These are phyloP conservation scores for Odontocerum albicorne DNA, from an alignment of 2,888 invertebrate genomes.

Conservation along the genomic window DNA sequence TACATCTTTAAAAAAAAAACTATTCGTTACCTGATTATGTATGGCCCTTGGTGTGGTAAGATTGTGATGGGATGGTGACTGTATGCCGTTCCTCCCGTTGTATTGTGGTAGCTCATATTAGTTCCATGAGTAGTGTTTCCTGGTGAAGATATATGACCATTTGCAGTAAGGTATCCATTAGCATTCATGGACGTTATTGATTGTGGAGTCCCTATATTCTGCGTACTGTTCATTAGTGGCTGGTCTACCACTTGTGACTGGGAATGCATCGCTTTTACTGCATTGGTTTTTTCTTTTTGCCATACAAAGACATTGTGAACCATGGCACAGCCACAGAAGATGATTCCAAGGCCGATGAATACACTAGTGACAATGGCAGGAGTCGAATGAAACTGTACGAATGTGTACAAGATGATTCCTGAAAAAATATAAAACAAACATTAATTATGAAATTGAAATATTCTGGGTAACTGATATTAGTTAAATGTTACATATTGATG, in stretches of 20 bases:
- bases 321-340: constrained; percentile 92
- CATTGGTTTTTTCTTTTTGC: constrained; percentile 88
- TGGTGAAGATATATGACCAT: constrained; percentile 45
- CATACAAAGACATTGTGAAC: constrained; percentile 94
- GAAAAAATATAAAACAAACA: constrained; percentile 44
- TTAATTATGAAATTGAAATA: no score
- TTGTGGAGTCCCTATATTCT: constrained; percentile 38
- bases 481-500: no score
- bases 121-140: constrained; percentile 48
- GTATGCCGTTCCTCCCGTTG: constrained; percentile 37
- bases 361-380: constrained; percentile 90
- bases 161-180: constrained; percentile 47
- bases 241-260: constrained; percentile 30
- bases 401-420: constrained; percentile 91
- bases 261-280: constrained; percentile 63
- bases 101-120: constrained; percentile 49
- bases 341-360: constrained; percentile 86
- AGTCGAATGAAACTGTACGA: constrained; percentile 89
- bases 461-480: no score
- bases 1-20: background rate
- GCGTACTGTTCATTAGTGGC: constrained; percentile 41
- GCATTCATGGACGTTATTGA: constrained; percentile 43
- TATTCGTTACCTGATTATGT: constrained; percentile 54
- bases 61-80: constrained; percentile 50
- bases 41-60: constrained; percentile 58